Evolutionary conservation across 2,113 vertebrate genomes (phyloP).

Genomic region (Polypterus bichir): DNA sequence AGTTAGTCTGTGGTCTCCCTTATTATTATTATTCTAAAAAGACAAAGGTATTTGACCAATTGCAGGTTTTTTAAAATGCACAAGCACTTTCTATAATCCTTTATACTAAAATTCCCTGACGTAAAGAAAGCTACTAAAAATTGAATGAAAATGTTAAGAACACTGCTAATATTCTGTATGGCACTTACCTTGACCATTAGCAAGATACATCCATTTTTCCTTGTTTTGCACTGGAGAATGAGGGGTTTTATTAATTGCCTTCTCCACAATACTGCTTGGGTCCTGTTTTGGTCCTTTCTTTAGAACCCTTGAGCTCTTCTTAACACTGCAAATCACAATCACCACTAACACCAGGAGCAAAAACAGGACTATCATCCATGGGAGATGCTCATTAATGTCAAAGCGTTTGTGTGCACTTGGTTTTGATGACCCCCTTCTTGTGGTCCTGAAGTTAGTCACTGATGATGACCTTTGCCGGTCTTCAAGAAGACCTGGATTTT

Average conservation of each 20-base stretch:
- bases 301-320: slow-evolving; percentile 78
- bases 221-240: slow-evolving; percentile 49
- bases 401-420: slow-evolving; percentile 71
- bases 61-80: too few species aligned
- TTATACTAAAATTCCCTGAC: too few species aligned
- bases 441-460: slow-evolving; percentile 45
- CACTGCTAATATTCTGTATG: too few species aligned
- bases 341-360: slow-evolving; percentile 80
- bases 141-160: too few species aligned
- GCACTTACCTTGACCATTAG: slow-evolving; percentile 80
- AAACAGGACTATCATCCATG: slow-evolving; percentile 95
- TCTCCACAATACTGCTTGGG: slow-evolving; percentile 85
- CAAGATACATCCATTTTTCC: slow-evolving; percentile 92
- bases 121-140: too few species aligned
- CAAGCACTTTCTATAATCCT: too few species aligned
- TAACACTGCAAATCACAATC: slow-evolving; percentile 84
- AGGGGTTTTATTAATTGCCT: slow-evolving; percentile 77
- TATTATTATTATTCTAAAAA: too few species aligned
- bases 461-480: too few species aligned
- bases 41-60: too few species aligned
- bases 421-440: slow-evolving; percentile 59
- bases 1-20: too few species aligned
- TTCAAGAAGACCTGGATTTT: slow-evolving; percentile 19
- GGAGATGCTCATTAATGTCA: slow-evolving; percentile 93
- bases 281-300: slow-evolving; percentile 92